phyloP scores from a whole-genome alignment of 2,113 vertebrate species.

The Alethe castanea region DNA sequence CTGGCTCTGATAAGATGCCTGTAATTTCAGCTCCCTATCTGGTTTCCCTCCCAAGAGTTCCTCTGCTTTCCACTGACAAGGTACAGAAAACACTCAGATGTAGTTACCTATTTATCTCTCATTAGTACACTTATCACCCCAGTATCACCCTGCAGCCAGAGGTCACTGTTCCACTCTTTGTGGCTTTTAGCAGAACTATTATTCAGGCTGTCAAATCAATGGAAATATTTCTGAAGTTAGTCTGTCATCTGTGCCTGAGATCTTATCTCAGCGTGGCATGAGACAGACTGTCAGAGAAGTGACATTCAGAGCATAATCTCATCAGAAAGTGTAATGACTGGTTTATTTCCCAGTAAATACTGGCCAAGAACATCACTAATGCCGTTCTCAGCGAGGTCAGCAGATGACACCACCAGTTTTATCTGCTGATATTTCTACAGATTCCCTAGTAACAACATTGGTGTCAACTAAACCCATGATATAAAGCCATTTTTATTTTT shows the following conservation, averaged over 20 bases:
- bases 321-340: constrained; percentile 19
- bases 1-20: not conserved
- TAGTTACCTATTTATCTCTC: not conserved
- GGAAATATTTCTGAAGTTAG: constrained; percentile 28
- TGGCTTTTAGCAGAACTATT: constrained; percentile 18
- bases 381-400: not conserved
- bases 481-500: not conserved
- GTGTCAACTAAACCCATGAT: not conserved
- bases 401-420: constrained; percentile 2
- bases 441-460: not conserved
- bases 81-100: not conserved
- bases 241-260: constrained; percentile 24
- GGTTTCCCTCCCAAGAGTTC: not conserved
- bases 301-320: constrained; percentile 35
- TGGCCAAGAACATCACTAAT: not conserved
- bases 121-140: constrained; percentile 14
- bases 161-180: not conserved
- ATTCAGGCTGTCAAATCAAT: constrained; percentile 11
- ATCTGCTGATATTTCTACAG: not conserved
- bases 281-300: constrained; percentile 29
- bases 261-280: not conserved
- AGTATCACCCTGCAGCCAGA: not conserved
- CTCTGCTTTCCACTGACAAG: not conserved
- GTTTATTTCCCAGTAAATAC: constrained; percentile 33
- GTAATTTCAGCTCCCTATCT: constrained; percentile 48